Conservation (phyloP, 2,113 vertebrate genomes). For the Eira barbara region DNA sequence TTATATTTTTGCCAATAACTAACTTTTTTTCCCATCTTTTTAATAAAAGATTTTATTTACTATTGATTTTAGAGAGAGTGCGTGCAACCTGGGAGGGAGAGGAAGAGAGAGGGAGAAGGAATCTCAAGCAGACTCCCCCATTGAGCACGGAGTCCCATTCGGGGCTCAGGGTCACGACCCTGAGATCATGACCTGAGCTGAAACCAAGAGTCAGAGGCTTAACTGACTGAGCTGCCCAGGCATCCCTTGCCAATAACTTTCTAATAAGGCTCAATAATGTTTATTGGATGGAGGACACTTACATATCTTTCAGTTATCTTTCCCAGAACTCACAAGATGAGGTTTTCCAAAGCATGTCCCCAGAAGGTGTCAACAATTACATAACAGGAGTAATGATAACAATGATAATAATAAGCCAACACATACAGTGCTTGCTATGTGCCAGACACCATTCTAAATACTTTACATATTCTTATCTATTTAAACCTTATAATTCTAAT, state of each 20-base stretch:
- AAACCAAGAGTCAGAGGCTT: background rate
- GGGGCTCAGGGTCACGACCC: background rate
- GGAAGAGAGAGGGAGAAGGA: background rate
- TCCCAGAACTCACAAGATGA: background rate
- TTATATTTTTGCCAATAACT: conserved; percentile 7
- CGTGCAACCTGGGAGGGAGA: background rate
- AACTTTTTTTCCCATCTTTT: background rate
- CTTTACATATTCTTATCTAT: background rate
- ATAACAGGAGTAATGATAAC: background rate
- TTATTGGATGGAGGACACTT: background rate
- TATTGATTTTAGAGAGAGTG: background rate
- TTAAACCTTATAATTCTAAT: background rate
- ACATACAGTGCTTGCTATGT: background rate
- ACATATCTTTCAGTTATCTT: background rate
- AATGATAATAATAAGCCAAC: background rate
- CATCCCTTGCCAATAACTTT: background rate
- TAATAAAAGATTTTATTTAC: background rate
- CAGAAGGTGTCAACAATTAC: background rate
- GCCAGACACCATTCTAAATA: background rate
- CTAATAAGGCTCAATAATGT: background rate
- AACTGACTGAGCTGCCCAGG: background rate
- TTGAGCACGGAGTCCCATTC: background rate
- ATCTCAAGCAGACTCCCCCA: background rate
- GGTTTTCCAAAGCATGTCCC: background rate
- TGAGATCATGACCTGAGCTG: background rate